Evolutionary conservation across 2,797 vertebrate genomes (phyloP).

Genomic region (Oreochromis grahami): DNA sequence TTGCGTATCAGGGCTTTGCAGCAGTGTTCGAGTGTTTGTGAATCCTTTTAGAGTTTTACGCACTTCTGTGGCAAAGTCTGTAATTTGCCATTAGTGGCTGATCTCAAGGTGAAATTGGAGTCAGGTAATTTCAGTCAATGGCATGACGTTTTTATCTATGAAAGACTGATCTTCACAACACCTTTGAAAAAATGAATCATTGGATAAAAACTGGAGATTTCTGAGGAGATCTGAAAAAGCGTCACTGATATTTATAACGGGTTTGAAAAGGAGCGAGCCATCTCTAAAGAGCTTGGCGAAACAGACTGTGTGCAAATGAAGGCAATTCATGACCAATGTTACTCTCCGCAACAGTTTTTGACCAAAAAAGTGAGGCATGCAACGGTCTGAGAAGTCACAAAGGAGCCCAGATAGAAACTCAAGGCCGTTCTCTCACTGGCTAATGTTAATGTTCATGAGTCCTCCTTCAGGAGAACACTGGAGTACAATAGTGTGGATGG

Average conservation of each 20-base stretch:
- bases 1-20: neutral
- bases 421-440: neutral
- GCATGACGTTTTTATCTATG: neutral
- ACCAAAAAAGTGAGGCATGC: neutral
- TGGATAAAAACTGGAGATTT: neutral
- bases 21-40: neutral
- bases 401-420: neutral
- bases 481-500: neutral
- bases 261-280: neutral
- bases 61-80: neutral
- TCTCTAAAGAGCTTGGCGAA: neutral
- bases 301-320: neutral
- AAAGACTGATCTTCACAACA: neutral
- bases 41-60: neutral
- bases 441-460: neutral
- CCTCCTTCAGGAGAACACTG: neutral
- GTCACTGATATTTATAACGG: neutral
- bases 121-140: neutral
- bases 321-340: neutral
- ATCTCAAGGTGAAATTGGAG: neutral
- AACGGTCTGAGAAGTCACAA: neutral
- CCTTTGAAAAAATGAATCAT: neutral
- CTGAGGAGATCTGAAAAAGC: neutral
- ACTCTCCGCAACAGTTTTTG: neutral
- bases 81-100: neutral